These are phyloP conservation scores for Willisornis vidua DNA, from an alignment of 2,113 vertebrate genomes.

Conservation along the genomic window DNA sequence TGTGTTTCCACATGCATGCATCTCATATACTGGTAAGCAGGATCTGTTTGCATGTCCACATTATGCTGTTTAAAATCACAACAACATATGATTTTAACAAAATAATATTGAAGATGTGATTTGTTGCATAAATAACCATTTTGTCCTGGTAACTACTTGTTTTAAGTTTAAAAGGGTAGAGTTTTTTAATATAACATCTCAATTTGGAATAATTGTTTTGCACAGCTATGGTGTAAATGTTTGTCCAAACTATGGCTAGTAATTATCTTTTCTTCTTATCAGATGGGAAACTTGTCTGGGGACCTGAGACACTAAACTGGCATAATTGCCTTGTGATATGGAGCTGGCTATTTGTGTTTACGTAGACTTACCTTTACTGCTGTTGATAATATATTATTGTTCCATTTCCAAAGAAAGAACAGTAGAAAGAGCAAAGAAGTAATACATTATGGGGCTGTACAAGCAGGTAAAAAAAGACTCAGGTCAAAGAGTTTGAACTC, in stretches of 20 bases:
- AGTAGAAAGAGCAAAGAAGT: neutral
- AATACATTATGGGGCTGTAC: neutral
- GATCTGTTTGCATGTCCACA: neutral
- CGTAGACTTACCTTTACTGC: neutral
- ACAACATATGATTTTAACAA: neutral
- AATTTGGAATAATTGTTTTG: neutral
- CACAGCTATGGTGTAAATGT: neutral
- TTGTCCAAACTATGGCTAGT: neutral
- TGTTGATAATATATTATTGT: neutral
- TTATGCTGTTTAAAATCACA: neutral
- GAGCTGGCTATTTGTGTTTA: neutral
- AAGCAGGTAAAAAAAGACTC: neutral
- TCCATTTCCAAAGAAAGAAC: neutral
- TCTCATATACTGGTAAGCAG: neutral
- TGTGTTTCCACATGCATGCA: neutral
- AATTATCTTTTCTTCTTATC: neutral
- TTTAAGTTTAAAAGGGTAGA: neutral
- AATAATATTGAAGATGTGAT: neutral
- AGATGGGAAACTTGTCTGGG: neutral
- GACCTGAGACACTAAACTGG: neutral
- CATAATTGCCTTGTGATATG: neutral
- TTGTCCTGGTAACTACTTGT: neutral
- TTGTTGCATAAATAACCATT: neutral
- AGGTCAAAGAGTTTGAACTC: neutral
- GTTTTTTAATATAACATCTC: neutral